A percentile compares a stretch with the other conserved stretches of the same genome.
phyloP scores from a whole-genome alignment of 1,140 invertebrate species.

The Drosophila baimaii region DNA sequence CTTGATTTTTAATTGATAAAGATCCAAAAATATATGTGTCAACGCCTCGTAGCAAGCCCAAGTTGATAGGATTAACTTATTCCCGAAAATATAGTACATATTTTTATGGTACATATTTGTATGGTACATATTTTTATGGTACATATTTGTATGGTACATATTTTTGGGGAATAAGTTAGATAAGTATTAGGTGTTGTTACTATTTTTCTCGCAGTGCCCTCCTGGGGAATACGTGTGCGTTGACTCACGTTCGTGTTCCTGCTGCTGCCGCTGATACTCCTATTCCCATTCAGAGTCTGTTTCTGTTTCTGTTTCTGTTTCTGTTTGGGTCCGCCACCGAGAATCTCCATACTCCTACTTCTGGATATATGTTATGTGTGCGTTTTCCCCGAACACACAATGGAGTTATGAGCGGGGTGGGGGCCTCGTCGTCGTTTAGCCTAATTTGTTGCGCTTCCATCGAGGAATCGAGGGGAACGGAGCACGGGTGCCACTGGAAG shows the following conservation, averaged over 20 bases:
- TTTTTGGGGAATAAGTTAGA: too few relatives aligned
- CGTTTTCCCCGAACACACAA: conserved; percentile 6
- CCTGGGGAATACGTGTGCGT: conserved; percentile 14
- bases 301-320: conserved; percentile 10
- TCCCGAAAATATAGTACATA: too few relatives aligned
- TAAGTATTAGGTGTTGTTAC: too few relatives aligned
- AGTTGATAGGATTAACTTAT: too few relatives aligned
- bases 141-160: too few relatives aligned
- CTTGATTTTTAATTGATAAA: too few relatives aligned
- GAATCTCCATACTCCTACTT: conserved; percentile 7
- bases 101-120: too few relatives aligned
- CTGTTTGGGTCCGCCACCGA: conserved; percentile 9
- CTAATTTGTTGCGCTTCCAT: conserved; percentile 65
- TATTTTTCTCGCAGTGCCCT: conserved; percentile 33
- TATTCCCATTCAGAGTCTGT: conserved; percentile 26
- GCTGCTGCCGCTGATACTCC: conserved; percentile 16
- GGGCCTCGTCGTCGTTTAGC: conserved; percentile 56
- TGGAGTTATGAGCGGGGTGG: background rate
- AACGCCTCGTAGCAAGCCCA: too few relatives aligned
- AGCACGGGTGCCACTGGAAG: too few relatives aligned
- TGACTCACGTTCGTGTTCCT: conserved; percentile 39
- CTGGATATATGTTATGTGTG: background rate
- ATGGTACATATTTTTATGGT: too few relatives aligned
- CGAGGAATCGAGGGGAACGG: conserved; percentile 1
- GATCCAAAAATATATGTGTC: too few relatives aligned